phyloP scores from a whole-genome alignment of 2,888 invertebrate genomes.

The Tetranychus truncatus region DNA sequence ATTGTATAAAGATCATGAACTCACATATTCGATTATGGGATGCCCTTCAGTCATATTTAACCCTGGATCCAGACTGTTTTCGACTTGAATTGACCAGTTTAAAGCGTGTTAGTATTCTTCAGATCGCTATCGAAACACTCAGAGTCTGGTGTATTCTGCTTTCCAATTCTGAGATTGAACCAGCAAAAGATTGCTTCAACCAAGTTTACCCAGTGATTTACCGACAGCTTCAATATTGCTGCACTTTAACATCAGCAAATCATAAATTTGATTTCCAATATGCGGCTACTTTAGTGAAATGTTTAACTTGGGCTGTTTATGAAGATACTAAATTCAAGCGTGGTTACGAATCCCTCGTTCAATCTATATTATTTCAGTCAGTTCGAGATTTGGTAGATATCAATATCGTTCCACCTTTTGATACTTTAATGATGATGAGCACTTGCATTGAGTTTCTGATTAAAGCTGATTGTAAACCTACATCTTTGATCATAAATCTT shows the following conservation, averaged over 20 bases:
- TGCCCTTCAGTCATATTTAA: conserved; percentile 4
- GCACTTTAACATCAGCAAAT: neutral
- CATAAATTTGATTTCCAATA: conserved; percentile 19
- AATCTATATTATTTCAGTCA: neutral
- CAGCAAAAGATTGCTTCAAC: neutral
- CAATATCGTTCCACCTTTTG: neutral
- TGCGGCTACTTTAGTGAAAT: conserved; percentile 14
- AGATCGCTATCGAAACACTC: conserved; percentile 18
- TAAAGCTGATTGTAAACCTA: neutral
- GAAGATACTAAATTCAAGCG: neutral
- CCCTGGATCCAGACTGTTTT: conserved; percentile 11
- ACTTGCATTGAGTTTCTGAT: conserved; percentile 2
- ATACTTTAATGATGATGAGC: conserved; percentile 4
- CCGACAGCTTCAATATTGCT: neutral
- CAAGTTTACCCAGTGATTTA: conserved; percentile 6
- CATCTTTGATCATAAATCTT: neutral
- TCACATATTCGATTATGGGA: conserved; percentile 10
- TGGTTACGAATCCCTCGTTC: neutral
- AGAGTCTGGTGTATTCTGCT: conserved; percentile 17
- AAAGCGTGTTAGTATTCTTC: conserved; percentile 1
- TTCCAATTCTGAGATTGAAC: neutral
- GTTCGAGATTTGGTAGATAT: neutral
- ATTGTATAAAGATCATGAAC: conserved; percentile 5
- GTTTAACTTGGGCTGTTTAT: neutral
- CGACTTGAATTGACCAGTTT: neutral